Base-by-base conservation (phyloP, 2,797 vertebrate species). In the Acanthurus lineatus region DNA sequence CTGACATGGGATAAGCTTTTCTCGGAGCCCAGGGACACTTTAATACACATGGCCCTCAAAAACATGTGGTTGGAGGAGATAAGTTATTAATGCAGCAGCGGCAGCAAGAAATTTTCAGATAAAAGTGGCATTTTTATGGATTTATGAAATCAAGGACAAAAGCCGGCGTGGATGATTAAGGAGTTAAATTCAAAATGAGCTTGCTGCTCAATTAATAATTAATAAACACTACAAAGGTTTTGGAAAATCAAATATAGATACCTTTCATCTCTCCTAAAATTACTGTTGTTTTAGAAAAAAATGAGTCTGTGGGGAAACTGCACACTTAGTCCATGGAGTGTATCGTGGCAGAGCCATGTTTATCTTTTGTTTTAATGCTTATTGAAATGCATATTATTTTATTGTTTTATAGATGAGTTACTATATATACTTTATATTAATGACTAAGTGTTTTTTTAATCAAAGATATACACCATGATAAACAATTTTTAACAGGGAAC, bases 241-340 rank as follows among this genome's bases (percentile, higher is more conserved):
- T 69, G 44, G 35, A 67, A 82, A 78, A 79, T 90, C 82, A 89
- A 89, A 84, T 83, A 83, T 86, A 88, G 71, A 87, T 76, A 81
- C 74, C 76, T 88, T 89, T 93, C 48, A 83, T 89, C 83, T 85
- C 76, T 19, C 67, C 65, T 58, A 57, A 58, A 75, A 75, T 63
- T 69, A 35, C 49, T 76, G 44, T 54, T 32, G 42, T 73, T 76
- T 79, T 20, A 35, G 14, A 75, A 69, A 75, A 69, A 25, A 25
- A 59, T 35, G 0, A 38, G 44, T 68, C 51, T 51, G 0, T 40
- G 63, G 76, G 58, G 52, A 77, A 49, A 62, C 32, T 66, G 42
- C 51, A 52, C 48, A 59, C 12, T 44, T 8, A 83, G 59, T 79
- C 69, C 68, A 45, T 48, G 25, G 64, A 67, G 70, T 57, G 45